These are phyloP conservation scores for Phalloptychus januarius DNA, from an alignment of 2,797 vertebrate species.

Conservation along the genomic window DNA sequence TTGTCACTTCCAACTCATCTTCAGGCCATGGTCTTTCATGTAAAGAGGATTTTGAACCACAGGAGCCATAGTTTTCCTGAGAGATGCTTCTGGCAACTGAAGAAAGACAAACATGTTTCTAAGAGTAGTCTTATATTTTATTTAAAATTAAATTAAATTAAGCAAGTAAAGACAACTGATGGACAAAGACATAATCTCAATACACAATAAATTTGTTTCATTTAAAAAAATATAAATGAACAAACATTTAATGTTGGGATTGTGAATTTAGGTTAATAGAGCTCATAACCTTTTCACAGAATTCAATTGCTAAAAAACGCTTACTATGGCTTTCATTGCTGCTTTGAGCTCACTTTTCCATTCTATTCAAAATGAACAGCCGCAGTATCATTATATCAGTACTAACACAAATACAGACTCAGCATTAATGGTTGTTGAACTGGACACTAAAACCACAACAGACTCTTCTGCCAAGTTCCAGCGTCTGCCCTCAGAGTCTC, in stretches of 20 bases:
- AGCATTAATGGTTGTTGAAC: conserved; percentile 57
- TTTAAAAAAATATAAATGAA: background rate
- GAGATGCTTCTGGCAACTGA: too few species aligned
- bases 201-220: background rate
- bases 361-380: conserved; percentile 14
- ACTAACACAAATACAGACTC: conserved; percentile 61
- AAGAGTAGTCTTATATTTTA: background rate
- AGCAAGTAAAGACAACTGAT: background rate
- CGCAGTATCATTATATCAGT: conserved; percentile 23
- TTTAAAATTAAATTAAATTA: background rate
- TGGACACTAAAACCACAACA: conserved; percentile 68
- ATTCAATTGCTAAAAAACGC: background rate
- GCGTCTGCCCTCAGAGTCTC: conserved; percentile 40
- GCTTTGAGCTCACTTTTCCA: background rate
- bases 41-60: too few species aligned
- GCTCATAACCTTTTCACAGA: background rate
- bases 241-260: background rate
- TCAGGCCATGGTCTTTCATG: background rate
- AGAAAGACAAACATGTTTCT: background rate
- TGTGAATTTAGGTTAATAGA: background rate
- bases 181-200: background rate
- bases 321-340: background rate
- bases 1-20: background rate
- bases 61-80: too few species aligned
- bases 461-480: conserved; percentile 34